A percentile compares a stretch with the other conserved stretches of the same genome.
Evolutionary conservation across 2,113 vertebrate genomes (phyloP).

Genomic region (Nannobrachium achirus): DNA sequence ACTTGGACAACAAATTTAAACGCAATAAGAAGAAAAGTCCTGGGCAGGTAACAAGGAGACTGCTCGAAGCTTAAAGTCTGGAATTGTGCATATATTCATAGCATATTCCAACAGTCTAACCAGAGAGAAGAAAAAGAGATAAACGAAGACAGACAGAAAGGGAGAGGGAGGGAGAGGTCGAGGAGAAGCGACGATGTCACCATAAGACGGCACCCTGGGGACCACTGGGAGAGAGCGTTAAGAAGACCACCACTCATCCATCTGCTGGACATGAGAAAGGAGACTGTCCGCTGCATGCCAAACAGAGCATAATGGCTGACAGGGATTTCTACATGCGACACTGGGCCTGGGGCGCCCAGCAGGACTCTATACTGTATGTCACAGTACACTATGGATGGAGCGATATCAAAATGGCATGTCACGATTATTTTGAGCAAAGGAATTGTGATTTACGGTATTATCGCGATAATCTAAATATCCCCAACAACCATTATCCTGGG

Average conservation of each 20-base stretch:
- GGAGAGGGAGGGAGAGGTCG: background rate
- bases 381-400: too few species aligned
- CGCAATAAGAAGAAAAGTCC: background rate
- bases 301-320: constrained; percentile 55
- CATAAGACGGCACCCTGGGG: constrained; percentile 54
- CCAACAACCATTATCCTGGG: too few species aligned
- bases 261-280: constrained; percentile 58
- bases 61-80: background rate
- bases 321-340: constrained; percentile 46
- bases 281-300: constrained; percentile 59
- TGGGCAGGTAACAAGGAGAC: background rate
- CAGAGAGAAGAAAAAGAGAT: constrained; percentile 27
- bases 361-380: too few species aligned
- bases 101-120: background rate
- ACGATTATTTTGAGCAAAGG: too few species aligned
- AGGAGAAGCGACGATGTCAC: constrained; percentile 16
- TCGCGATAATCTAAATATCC: too few species aligned
- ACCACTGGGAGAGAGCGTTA: constrained; percentile 53
- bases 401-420: too few species aligned
- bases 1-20: too few species aligned
- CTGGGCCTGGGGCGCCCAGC: constrained; percentile 27
- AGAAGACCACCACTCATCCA: constrained; percentile 61
- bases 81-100: constrained; percentile 1
- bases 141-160: constrained; percentile 23
- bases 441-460: too few species aligned